Base-by-base conservation (phyloP, 2,888 invertebrate species). In the Synergus gifuensis region DNA sequence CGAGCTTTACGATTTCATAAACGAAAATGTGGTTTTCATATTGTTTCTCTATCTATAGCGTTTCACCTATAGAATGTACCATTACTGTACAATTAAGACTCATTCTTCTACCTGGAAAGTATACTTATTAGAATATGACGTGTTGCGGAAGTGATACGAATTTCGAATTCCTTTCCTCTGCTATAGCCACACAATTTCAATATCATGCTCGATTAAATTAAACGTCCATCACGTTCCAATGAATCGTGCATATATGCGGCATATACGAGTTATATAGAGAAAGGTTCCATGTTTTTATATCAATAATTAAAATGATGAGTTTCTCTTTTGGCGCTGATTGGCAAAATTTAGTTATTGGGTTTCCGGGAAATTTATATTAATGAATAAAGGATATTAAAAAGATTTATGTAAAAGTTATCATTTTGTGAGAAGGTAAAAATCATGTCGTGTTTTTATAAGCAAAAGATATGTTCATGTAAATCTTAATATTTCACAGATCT, bases 121-220 rank as follows among this genome's bases (percentile, higher is more conserved):
- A 12, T 60, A 54, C 14, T 28, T 49, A 69, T 69, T 69, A 69
- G 28, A 69, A 73, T 73, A 73, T 73, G 49, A 73, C 73, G 73
- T 73, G 54, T 54, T 36, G 73, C 73, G 54, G 73, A 73, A 73
- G 54, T 73, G 73, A 73, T 73, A 54, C 54, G 54, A 54, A 54
- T 54, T 54, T n/a, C n/a, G 54, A 54, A 54, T 54, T 73, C 73
- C 54, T 73, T 73, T 36, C 54, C 73, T 54, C 73, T 54, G 73
- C 36, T 73, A n/a, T n/a, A 73, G n/a, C 73, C 73, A 28, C 54
- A 36, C 73, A 73, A 73, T 73, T 73, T 73, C 49, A 73, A 73
- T 54, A 73, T 73, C 73, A 73, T 36, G 73, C 73, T 73, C 46
- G 73, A 73, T 54, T 73, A 36, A 73, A 54, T 73, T 73, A 73